Base-by-base conservation (phyloP, 1,140 invertebrate genomes). In the Leptinotarsa defecta region DNA sequence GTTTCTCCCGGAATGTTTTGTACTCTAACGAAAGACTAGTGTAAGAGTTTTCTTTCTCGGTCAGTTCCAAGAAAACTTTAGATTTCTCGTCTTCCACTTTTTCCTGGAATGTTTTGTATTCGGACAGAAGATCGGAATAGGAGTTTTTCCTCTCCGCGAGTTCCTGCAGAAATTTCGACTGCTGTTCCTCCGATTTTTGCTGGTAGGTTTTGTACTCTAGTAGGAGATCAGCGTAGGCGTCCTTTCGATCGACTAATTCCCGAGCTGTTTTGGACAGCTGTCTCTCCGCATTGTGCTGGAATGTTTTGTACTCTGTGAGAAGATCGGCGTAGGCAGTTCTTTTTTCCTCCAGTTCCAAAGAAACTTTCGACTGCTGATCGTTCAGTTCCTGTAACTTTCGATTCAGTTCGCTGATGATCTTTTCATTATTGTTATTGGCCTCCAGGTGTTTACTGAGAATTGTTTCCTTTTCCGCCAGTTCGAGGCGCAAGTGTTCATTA, bases 1-100 rank as follows among this genome's bases (percentile, higher is more conserved):
- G 11, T 43, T 48, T 70, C 20, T 52, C 68, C 24, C 19, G 68
- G n/a, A 70, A 49, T 20, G 48, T 20, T 52, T 70, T 70, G 48
- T 70, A 48, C 48, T 70, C 68, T 19, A 34, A 34, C 8, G n/a
- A 24, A 17, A 68, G 22, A 68, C 52, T 57, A n/a, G 52, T 17
- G n/a, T 57, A 57, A 19, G 52, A 57, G 65, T 49, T 72, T 20
- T 49, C 48, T 57, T 74, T 77, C 43, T 74, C 72, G 2, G 57
- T 48, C 17, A 77, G 24, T 34, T 77, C 72, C 8, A 22, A 20
- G n/a, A 73, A 73, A 73, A 65, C 17, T 22, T 62, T 71, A 13
- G 52, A 71, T 57, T 57, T 17, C 52, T 57, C 15, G 52, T 17
- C 52, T 19, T 57, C 52, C 17, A 13, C n/a, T 57, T 57, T 57